A percentile compares a stretch with the other conserved stretches of the same genome.
phyloP scores from a whole-genome alignment of 2,797 vertebrate species.

The Liparis tanakae region DNA sequence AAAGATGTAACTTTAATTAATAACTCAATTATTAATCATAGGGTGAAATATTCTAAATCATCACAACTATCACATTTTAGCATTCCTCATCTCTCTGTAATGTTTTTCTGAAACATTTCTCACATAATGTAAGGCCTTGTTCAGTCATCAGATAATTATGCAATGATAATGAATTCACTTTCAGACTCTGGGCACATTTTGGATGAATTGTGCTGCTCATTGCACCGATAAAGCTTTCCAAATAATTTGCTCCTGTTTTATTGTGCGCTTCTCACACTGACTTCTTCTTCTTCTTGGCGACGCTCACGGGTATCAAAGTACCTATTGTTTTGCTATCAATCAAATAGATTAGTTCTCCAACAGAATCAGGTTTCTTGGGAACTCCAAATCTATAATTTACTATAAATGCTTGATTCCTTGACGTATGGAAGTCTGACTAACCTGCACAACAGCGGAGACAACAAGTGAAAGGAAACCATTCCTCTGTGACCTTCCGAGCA shows the following conservation, averaged over 20 bases:
- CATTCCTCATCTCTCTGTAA: neutral
- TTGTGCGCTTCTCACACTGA: neutral
- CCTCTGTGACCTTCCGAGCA: conserved; percentile 25
- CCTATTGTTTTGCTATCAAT: neutral
- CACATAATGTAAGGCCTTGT: neutral
- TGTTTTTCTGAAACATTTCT: neutral
- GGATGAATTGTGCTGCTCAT: neutral
- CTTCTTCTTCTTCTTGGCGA: neutral
- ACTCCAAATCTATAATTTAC: neutral
- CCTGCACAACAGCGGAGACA: neutral
- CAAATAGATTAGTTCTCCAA: neutral
- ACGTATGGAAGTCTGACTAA: neutral
- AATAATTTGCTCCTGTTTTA: neutral
- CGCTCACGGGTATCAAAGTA: neutral
- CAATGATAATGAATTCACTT: too few relatives aligned
- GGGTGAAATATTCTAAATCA: neutral
- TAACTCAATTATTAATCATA: neutral
- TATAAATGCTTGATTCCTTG: neutral
- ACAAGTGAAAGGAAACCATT: conserved; percentile 22
- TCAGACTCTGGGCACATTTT: neutral
- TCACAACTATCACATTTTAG: neutral
- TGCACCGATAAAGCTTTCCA: neutral
- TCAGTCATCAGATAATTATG: neutral
- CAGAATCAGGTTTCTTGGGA: neutral
- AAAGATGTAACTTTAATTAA: neutral